phyloP scores from a whole-genome alignment of 1,140 invertebrate species.

The Caligus rogercresseyi region DNA sequence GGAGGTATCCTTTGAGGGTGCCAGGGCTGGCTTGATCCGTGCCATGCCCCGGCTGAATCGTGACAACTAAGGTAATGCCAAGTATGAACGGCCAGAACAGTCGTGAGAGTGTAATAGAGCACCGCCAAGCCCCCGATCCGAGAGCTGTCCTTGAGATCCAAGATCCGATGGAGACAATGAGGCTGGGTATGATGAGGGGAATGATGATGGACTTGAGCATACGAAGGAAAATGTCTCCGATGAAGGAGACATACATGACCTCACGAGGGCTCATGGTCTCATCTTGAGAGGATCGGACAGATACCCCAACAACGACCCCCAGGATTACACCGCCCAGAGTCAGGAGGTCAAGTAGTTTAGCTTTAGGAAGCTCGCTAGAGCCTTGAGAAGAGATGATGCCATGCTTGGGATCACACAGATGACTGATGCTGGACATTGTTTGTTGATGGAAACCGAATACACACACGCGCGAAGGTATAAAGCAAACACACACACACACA shows the following conservation, averaged over 20 bases:
- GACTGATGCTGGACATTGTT: too few species aligned
- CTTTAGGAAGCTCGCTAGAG: background rate
- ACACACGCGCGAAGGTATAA: too few species aligned
- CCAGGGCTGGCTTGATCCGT: slow-evolving; percentile 26
- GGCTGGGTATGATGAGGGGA: slow-evolving; percentile 68
- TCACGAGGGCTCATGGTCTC: slow-evolving; percentile 23
- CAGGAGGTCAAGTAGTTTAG: slow-evolving; percentile 1
- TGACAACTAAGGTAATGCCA: slow-evolving; percentile 64
- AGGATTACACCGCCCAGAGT: slow-evolving; percentile 6
- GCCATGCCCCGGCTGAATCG: slow-evolving; percentile 58
- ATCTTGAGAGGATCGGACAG: background rate
- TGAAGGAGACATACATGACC: slow-evolving; percentile 70
- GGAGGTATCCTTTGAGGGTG: slow-evolving; percentile 20
- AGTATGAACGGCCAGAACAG: slow-evolving; percentile 66
- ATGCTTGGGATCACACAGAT: too few species aligned
- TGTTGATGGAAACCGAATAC: too few species aligned
- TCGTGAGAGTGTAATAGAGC: slow-evolving; percentile 5
- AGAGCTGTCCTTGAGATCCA: background rate
- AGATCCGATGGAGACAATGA: slow-evolving; percentile 65
- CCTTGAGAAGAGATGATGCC: too few species aligned
- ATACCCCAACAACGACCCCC: slow-evolving; percentile 6
- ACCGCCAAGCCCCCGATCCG: background rate
- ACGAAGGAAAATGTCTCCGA: slow-evolving; percentile 67
- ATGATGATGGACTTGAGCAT: slow-evolving; percentile 79
- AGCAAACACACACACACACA: too few species aligned